Conservation (phyloP, 2,888 invertebrate genomes). For the Leuctra nigra region DNA sequence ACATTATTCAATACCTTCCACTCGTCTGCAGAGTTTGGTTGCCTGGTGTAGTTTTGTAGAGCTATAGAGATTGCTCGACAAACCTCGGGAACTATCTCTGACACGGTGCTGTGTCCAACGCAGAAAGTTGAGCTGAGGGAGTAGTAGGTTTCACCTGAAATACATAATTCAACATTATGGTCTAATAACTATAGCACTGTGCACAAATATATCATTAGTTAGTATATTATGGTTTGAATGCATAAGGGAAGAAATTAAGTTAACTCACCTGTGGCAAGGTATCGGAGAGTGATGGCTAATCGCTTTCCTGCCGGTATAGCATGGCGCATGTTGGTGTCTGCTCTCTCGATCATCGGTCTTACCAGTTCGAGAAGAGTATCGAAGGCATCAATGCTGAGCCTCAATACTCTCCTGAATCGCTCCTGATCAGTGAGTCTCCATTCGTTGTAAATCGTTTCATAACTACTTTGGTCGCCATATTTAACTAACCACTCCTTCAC, state of each 20-base stretch:
- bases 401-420: neutral
- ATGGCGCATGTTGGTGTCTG: neutral
- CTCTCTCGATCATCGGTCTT: neutral
- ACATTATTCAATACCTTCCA: no score
- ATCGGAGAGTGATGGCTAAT: neutral
- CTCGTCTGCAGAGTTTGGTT: neutral
- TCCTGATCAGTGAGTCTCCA: neutral
- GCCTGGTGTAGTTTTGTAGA: neutral
- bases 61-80: neutral
- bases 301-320: neutral
- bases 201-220: no score
- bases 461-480: neutral
- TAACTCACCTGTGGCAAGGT: neutral
- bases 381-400: neutral
- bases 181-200: no score
- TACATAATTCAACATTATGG: no score
- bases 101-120: slow-evolving; percentile 9
- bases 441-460: neutral
- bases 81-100: neutral
- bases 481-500: neutral
- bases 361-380: neutral
- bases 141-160: neutral
- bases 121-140: neutral
- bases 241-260: no score
- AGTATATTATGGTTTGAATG: no score